A percentile compares a stretch with the other conserved stretches of the same genome.
Conservation (phyloP, 2,797 vertebrate genomes). For the Brachyrhaphis roseni region DNA sequence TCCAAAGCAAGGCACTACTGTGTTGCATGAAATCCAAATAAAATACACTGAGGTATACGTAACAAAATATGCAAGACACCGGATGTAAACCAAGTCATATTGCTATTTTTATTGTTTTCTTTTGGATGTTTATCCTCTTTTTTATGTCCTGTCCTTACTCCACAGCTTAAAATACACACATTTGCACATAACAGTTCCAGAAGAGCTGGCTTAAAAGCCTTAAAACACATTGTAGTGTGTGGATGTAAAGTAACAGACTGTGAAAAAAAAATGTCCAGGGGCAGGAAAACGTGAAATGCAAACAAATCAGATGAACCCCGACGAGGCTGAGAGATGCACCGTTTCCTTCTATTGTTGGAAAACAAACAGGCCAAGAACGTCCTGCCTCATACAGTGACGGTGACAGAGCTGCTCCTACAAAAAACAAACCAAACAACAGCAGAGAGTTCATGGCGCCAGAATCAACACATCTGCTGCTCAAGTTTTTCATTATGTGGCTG, state of each 20-base stretch:
- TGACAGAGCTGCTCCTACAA: constrained; percentile 17
- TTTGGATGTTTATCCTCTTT: not conserved
- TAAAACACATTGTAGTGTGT: not conserved
- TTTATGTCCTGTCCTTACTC: not conserved
- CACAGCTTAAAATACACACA: not conserved
- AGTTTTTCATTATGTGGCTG: not conserved
- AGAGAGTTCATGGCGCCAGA: not conserved
- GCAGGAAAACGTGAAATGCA: not conserved
- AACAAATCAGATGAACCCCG: not conserved
- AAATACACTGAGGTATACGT: not conserved
- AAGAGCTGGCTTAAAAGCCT: not conserved
- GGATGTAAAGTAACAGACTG: not conserved
- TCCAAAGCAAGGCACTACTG: not conserved
- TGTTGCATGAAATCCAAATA: not conserved
- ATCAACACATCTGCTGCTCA: not conserved
- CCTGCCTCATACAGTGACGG: constrained; percentile 43
- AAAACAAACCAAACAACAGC: not conserved
- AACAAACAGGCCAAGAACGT: constrained; percentile 45
- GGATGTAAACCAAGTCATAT: not conserved
- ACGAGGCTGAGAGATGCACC: constrained; percentile 23
- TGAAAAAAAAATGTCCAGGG: not conserved
- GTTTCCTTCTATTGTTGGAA: constrained; percentile 76
- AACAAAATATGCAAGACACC: not conserved
- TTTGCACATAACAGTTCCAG: not conserved
- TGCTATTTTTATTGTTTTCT: not conserved